These are phyloP conservation scores for Branchipolynoe longqiensis DNA, from an alignment of 2,888 invertebrate species.

Conservation along the genomic window DNA sequence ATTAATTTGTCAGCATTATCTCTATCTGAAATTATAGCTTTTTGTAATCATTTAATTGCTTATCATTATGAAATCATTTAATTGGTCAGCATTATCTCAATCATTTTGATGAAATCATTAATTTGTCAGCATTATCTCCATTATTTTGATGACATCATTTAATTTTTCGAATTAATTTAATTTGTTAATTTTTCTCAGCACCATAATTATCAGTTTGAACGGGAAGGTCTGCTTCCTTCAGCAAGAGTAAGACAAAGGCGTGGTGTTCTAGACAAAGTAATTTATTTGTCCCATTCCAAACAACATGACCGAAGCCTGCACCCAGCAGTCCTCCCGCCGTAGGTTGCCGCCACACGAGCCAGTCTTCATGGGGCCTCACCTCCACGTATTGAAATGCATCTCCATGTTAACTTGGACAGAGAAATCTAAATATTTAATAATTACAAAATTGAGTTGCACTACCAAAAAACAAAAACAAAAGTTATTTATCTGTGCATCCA, in stretches of 20 bases:
- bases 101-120: no score
- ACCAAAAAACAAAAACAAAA: slow-evolving; percentile 10
- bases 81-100: no score
- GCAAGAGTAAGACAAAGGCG: neutral
- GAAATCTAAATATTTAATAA: slow-evolving; percentile 54
- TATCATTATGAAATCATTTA: no score
- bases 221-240: no score
- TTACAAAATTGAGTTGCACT: slow-evolving; percentile 41
- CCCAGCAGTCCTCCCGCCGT: neutral
- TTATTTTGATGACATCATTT: no score
- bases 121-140: no score
- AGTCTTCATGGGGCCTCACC: neutral
- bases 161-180: no score
- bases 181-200: no score
- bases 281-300: slow-evolving; percentile 54
- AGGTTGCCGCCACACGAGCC: neutral
- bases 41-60: no score
- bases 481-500: slow-evolving; percentile 1
- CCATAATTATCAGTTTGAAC: no score
- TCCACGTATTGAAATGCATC: neutral
- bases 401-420: slow-evolving; percentile 29
- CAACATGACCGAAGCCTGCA: slow-evolving; percentile 42
- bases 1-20: no score
- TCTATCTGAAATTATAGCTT: no score
- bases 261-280: slow-evolving; percentile 39